A percentile compares a stretch with the other conserved stretches of the same genome.
phyloP scores from a whole-genome alignment of 37 sponge, comb jelly and placozoan genomes.

The Hexactinellida sp. region DNA sequence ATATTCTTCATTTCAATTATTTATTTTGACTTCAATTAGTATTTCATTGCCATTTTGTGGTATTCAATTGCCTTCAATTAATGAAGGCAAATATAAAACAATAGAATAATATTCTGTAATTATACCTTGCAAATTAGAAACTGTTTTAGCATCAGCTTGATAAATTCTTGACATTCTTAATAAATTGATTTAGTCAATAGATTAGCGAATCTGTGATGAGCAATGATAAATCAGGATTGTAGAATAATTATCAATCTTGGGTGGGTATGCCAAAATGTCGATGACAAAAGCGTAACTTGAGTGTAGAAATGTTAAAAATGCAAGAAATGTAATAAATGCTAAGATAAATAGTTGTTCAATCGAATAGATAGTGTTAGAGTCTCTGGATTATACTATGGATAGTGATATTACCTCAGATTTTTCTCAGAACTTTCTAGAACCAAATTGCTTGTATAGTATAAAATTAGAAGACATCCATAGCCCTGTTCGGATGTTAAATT shows the following conservation, averaged over 20 bases:
- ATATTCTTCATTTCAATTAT: no score
- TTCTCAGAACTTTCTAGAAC: no score
- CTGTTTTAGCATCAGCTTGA: not conserved
- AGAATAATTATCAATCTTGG: not conserved
- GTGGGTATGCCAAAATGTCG: not conserved
- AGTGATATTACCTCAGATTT: no score
- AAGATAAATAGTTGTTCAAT: conserved; percentile 3
- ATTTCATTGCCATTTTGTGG: no score
- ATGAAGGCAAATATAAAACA: no score
- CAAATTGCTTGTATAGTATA: no score
- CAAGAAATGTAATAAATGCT: conserved; percentile 18
- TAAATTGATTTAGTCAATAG: not conserved
- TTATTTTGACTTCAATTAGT: no score
- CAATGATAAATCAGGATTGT: not conserved
- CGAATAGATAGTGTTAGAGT: not conserved
- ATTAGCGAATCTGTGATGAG: not conserved
- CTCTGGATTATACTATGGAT: not conserved
- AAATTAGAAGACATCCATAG: no score
- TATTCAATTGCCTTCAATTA: no score
- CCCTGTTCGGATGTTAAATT: no score
- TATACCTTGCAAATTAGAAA: not conserved
- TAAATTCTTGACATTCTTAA: not conserved
- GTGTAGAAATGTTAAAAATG: conserved; percentile 18
- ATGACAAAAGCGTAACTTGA: conserved; percentile 16
- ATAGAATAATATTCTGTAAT: no score